Conservation (phyloP, 2,113 vertebrate genomes). For the Cathartes aura region DNA sequence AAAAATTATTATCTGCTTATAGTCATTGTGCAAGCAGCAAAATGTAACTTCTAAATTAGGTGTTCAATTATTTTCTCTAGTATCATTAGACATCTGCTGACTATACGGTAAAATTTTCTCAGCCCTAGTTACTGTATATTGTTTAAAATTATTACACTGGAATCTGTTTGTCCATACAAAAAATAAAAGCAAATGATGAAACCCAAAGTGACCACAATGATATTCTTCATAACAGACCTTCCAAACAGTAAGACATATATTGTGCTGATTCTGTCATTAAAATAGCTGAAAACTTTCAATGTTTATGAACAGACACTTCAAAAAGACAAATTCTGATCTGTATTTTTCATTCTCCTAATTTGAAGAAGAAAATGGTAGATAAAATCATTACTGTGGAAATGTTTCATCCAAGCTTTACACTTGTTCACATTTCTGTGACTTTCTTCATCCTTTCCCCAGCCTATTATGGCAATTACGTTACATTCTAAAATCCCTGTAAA, state of each 20-base stretch:
- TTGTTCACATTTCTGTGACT: not conserved
- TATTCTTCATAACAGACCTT: not conserved
- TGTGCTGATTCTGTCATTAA: not conserved
- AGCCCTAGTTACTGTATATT: not conserved
- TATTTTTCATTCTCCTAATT: not conserved
- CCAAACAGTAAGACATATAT: not conserved
- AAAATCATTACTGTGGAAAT: not conserved
- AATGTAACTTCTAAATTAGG: not conserved
- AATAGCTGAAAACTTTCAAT: not conserved
- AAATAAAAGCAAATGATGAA: not conserved
- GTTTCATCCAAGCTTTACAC: not conserved
- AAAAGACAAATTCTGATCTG: not conserved
- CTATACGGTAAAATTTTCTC: not conserved
- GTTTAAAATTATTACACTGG: not conserved
- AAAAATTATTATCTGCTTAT: not conserved
- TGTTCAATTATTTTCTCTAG: not conserved
- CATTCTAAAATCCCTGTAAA: not conserved
- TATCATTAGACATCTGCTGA: not conserved
- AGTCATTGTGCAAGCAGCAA: not conserved
- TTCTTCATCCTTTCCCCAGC: not conserved
- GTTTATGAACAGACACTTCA: not conserved
- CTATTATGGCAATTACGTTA: not conserved
- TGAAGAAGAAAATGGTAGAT: not conserved
- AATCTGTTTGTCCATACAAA: not conserved
- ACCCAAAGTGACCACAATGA: not conserved